These are phyloP conservation scores for Heliconius nattereri DNA, from an alignment of 1,140 invertebrate species.

Conservation along the genomic window DNA sequence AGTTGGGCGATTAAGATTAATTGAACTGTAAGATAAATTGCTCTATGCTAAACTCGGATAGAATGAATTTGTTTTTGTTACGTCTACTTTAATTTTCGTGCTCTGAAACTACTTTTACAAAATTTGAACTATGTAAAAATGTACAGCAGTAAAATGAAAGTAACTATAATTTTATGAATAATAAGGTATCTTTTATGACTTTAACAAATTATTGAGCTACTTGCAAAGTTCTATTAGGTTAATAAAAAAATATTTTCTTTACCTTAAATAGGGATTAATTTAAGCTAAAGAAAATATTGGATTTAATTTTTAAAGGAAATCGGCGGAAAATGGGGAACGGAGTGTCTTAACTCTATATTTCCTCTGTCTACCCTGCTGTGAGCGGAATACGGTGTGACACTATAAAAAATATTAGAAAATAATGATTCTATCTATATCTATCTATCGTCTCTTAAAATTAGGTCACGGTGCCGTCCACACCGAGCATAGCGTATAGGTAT, in stretches of 20 bases:
- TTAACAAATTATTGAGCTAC: not conserved
- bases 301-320: too few relatives aligned
- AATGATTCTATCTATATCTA: too few relatives aligned
- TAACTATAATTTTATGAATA: not conserved
- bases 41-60: slow-evolving; percentile 27
- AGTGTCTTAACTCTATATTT: too few relatives aligned
- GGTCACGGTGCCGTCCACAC: slow-evolving; percentile 23
- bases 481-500: slow-evolving; percentile 19
- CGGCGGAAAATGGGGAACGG: too few relatives aligned
- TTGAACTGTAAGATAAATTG: slow-evolving; percentile 35
- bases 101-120: not conserved
- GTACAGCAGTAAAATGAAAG: not conserved
- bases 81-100: not conserved
- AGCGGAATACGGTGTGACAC: too few relatives aligned
- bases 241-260: not conserved
- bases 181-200: too few relatives aligned
- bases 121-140: not conserved
- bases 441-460: slow-evolving; percentile 9
- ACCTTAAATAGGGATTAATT: not conserved
- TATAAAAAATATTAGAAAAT: not conserved
- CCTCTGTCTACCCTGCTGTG: too few relatives aligned
- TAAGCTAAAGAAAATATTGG: not conserved
- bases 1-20: slow-evolving; percentile 37
- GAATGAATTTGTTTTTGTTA: slow-evolving; percentile 23
- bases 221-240: not conserved